phyloP scores from a whole-genome alignment of 1,140 invertebrate species.

The Chlorops oryzae region DNA sequence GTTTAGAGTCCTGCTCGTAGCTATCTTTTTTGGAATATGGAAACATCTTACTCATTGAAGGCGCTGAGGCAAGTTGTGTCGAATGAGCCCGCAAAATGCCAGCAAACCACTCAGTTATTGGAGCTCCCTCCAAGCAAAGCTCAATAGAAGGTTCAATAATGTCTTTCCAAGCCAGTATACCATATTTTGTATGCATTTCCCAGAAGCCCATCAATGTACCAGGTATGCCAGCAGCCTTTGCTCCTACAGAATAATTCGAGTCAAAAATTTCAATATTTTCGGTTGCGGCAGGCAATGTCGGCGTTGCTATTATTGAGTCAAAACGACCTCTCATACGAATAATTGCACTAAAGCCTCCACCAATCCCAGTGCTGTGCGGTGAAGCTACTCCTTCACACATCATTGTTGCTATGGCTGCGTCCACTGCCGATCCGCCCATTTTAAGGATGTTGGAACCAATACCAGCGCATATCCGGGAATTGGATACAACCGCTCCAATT shows the following conservation, averaged over 20 bases:
- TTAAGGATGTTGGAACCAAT: too few relatives aligned
- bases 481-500: too few relatives aligned
- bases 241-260: too few relatives aligned
- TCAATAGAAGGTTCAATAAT: slow-evolving; percentile 74
- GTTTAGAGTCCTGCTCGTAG: slow-evolving; percentile 61
- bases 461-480: too few relatives aligned
- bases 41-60: slow-evolving; percentile 59
- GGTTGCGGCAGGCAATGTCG: slow-evolving; percentile 67
- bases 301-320: slow-evolving; percentile 68
- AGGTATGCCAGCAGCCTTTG: slow-evolving; percentile 78
- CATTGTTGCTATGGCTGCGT: slow-evolving; percentile 79
- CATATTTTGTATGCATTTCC: slow-evolving; percentile 68
- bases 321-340: slow-evolving; percentile 63
- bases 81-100: slow-evolving; percentile 56
- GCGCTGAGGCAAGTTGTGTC: too few relatives aligned
- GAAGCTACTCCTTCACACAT: slow-evolving; percentile 83
- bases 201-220: slow-evolving; percentile 86
- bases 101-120: slow-evolving; percentile 66
- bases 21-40: slow-evolving; percentile 60
- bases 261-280: too few relatives aligned
- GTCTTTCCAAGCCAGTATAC: slow-evolving; percentile 73
- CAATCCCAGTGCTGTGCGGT: slow-evolving; percentile 79
- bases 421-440: slow-evolving; percentile 75
- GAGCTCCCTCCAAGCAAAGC: slow-evolving; percentile 64
- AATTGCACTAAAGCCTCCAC: slow-evolving; percentile 80